These are phyloP conservation scores for Pachycephus smyrnensis DNA, from an alignment of 2,888 invertebrate genomes.

Conservation along the genomic window DNA sequence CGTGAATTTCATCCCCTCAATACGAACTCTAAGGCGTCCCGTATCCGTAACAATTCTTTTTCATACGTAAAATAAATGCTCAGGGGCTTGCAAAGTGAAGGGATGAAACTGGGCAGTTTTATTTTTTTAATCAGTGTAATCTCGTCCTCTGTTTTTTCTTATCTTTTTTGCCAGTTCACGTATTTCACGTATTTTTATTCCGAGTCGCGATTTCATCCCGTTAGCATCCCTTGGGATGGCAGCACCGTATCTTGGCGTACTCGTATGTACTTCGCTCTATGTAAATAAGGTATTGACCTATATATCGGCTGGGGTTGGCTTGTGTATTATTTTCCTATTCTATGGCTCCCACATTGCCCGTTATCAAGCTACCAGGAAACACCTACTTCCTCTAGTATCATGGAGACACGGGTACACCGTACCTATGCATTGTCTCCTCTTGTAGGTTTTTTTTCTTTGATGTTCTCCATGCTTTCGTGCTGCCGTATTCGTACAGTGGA, in stretches of 20 bases:
- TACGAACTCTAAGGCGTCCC: not conserved
- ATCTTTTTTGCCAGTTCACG: constrained; percentile 22
- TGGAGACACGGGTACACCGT: too few relatives aligned
- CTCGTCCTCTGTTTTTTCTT: not conserved
- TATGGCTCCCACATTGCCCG: not conserved
- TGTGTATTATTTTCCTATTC: constrained; percentile 18
- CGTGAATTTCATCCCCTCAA: too few relatives aligned
- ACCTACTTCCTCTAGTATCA: too few relatives aligned
- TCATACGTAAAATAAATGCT: not conserved
- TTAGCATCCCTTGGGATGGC: constrained; percentile 29
- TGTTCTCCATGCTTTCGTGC: too few relatives aligned
- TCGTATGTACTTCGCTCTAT: constrained; percentile 13
- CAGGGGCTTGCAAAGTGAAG: too few relatives aligned
- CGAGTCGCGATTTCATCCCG: constrained; percentile 29
- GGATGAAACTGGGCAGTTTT: too few relatives aligned
- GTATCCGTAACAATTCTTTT: not conserved
- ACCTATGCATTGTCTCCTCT: too few relatives aligned
- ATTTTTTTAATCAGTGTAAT: too few relatives aligned
- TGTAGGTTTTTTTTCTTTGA: too few relatives aligned
- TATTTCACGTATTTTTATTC: constrained; percentile 20
- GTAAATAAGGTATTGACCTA: constrained; percentile 28
- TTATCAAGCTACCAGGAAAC: not conserved
- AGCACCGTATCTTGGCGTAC: constrained; percentile 14
- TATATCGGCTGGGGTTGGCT: constrained; percentile 15
- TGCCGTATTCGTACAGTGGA: too few relatives aligned